Conservation (phyloP, 1,140 invertebrate species). For the Pogonomyrmex barbatus region DNA sequence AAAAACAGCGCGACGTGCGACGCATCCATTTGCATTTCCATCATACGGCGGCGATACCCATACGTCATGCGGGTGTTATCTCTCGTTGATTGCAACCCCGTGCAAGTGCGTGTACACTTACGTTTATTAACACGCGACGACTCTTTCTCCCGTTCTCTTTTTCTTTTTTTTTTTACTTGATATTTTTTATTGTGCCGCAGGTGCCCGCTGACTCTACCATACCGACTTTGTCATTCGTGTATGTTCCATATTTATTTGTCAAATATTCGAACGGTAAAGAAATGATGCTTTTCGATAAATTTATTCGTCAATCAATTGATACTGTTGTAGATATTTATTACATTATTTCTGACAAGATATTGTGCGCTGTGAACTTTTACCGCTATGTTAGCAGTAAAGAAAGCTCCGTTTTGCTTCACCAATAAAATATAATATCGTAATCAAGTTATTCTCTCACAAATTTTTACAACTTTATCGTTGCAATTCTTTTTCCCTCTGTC, state of each 20-base stretch:
- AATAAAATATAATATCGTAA: too few relatives aligned
- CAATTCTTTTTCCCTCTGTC: not conserved
- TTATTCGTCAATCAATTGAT: conserved; percentile 9
- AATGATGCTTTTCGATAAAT: not conserved
- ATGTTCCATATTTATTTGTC: conserved; percentile 39
- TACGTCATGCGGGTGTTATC: conserved; percentile 56
- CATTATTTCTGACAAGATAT: not conserved
- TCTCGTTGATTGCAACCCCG: conserved; percentile 52
- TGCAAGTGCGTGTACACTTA: conserved; percentile 49
- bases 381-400: too few relatives aligned
- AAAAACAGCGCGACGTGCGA: conserved; percentile 53
- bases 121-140: conserved; percentile 68
- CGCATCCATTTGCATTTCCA: conserved; percentile 48
- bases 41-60: conserved; percentile 26
- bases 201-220: conserved; percentile 38
- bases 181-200: conserved; percentile 54
- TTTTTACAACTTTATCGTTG: not conserved
- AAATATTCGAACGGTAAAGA: not conserved
- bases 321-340: not conserved
- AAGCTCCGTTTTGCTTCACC: too few relatives aligned
- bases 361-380: too few relatives aligned
- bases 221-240: not conserved
- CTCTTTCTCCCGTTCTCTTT: not conserved
- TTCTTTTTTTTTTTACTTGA: conserved; percentile 32
- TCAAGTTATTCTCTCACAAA: too few relatives aligned